Evolutionary conservation across 2,888 invertebrate genomes (phyloP).

Genomic region (Spilosoma lubricipeda): DNA sequence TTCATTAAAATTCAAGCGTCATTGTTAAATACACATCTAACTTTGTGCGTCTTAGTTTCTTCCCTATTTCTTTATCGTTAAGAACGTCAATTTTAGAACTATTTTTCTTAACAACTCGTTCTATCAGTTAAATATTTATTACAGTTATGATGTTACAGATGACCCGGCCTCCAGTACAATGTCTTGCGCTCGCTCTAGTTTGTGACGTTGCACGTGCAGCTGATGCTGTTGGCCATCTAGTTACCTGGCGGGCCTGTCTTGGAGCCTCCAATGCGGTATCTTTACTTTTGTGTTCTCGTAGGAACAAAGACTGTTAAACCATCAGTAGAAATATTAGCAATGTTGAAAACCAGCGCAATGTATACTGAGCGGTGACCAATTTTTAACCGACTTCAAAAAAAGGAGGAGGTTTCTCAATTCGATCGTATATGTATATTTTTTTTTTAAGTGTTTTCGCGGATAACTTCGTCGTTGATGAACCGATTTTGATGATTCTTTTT

Average conservation of each 20-base stretch:
- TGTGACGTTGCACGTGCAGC: conserved; percentile 72
- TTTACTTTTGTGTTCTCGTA: not conserved
- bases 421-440: no score
- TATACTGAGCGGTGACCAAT: no score
- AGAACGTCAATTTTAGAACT: no score
- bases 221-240: conserved; percentile 68
- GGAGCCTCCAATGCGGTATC: conserved; percentile 63
- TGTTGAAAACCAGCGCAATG: no score
- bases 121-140: not conserved
- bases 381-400: no score
- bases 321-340: not conserved
- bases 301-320: not conserved
- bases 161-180: conserved; percentile 66
- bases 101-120: not conserved
- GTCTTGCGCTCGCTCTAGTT: conserved; percentile 70
- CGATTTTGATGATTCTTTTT: no score
- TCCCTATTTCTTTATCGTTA: not conserved
- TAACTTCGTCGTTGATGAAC: no score
- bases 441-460: no score
- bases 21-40: no score
- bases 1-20: no score
- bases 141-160: conserved; percentile 54
- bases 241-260: conserved; percentile 72
- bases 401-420: no score
- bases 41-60: not conserved